Conservation (phyloP, 2,113 vertebrate species). For the Arenaria interpres region DNA sequence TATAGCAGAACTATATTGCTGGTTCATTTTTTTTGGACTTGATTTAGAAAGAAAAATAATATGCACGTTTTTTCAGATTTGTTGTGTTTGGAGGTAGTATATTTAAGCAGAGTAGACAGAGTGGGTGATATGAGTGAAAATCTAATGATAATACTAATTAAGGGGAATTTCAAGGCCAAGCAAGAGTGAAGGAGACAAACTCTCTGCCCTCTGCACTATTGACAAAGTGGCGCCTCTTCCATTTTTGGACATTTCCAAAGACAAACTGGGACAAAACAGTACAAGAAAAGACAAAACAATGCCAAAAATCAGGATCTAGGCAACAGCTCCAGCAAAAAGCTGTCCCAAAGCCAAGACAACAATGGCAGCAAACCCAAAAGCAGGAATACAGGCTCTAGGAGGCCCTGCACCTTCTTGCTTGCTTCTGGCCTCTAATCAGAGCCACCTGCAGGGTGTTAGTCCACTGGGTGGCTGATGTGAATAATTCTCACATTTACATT, state of each 20-base stretch:
- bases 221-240: not conserved
- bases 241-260: not conserved
- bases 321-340: not conserved
- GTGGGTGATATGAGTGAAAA: not conserved
- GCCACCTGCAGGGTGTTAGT: not conserved
- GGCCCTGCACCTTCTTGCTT: not conserved
- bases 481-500: not conserved
- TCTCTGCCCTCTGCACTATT: not conserved
- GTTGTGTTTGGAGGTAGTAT: not conserved
- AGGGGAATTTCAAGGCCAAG: not conserved
- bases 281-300: not conserved
- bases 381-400: not conserved
- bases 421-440: not conserved
- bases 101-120: not conserved
- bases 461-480: not conserved
- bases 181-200: not conserved
- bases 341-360: not conserved
- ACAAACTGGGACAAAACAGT: not conserved
- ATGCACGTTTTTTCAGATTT: not conserved
- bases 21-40: not conserved
- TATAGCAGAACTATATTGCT: not conserved
- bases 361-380: not conserved
- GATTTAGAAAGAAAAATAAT: constrained; percentile 36
- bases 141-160: not conserved
- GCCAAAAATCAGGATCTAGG: not conserved